phyloP scores from a whole-genome alignment of 2,888 invertebrate species.

The Metacarcinus magister region DNA sequence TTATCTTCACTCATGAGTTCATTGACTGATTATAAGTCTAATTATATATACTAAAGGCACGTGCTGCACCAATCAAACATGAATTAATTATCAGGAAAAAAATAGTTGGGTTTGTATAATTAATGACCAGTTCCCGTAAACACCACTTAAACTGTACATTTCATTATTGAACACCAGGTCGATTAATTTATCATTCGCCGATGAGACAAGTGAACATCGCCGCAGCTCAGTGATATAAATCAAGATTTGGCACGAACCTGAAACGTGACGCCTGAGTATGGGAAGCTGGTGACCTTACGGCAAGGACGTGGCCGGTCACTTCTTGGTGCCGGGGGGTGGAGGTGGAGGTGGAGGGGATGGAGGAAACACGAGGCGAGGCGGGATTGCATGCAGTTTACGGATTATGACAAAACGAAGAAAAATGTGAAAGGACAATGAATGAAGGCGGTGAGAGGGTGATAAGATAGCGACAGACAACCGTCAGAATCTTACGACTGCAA shows the following conservation, averaged over 20 bases:
- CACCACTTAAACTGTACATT: not conserved
- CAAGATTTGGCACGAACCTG: slow-evolving; percentile 39
- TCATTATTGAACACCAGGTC: not conserved
- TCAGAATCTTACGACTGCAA: not conserved
- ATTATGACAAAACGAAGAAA: not conserved
- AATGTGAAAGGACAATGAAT: not conserved
- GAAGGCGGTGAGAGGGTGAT: not conserved
- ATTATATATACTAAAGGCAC: not conserved
- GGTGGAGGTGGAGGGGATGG: not conserved
- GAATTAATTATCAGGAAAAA: not conserved
- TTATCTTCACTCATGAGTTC: not conserved
- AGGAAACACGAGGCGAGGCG: not conserved
- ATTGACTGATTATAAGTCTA: not conserved
- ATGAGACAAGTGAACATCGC: not conserved
- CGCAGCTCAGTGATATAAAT: not conserved
- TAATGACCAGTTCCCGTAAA: not conserved
- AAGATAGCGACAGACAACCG: not conserved
- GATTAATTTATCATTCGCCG: not conserved
- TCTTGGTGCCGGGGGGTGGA: not conserved
- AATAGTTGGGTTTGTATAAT: not conserved
- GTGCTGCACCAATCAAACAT: not conserved
- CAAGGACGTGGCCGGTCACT: slow-evolving; percentile 31
- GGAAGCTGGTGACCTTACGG: not conserved
- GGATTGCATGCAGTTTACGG: not conserved
- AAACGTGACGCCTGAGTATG: not conserved